Evolutionary conservation across 2,888 invertebrate species (phyloP), one percentile per base, ranked within the genome.

Genomic region (Melanophora roralis): DNA sequence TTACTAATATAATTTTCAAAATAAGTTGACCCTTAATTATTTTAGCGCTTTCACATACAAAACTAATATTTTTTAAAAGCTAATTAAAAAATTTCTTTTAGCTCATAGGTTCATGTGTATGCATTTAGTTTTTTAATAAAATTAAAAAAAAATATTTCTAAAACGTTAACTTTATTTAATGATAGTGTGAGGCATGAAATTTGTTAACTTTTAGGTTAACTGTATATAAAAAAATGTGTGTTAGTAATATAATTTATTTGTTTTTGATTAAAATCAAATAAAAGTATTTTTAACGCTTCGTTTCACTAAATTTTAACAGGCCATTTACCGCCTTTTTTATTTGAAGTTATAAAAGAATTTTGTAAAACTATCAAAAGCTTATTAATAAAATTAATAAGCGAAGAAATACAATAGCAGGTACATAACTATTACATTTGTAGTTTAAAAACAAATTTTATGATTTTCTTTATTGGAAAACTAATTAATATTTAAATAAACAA

Each of bases 251-350:
- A 21, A 65, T 64, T 76, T 65, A 43, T 71, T 71, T 77, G 51
- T 45, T 72, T 60, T 65, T 53, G 60, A 71, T 77, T 77, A 57
- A 55, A 69, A 76, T 16, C 40, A 12, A 53, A 53, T n/a, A 62
- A 75, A 64, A 7, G 16, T 67, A 55, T 16, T 27, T 62, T 57
- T 45, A 51, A 77, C 71, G 65, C 77, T 67, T 67, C 64, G 77
- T 57, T 71, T 71, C n/a, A 8, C 14, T 43, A 40, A 40, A 16
- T 53, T 57, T 21, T 47, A 68, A 57, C 57, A 34, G 55, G 45
- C 12, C 43, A 57, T 68, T 68, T 68, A 68, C 68, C 68, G 47
- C 57, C 3, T 27, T 27, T 27, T 27, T 3, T 27, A 27, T 69
- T 45, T 12, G 7, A 57, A 14, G 14, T 47, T 23, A 0, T 45